These are phyloP conservation scores for Pteropus alecto DNA, from an alignment of 2,113 vertebrate genomes.

Conservation along the genomic window DNA sequence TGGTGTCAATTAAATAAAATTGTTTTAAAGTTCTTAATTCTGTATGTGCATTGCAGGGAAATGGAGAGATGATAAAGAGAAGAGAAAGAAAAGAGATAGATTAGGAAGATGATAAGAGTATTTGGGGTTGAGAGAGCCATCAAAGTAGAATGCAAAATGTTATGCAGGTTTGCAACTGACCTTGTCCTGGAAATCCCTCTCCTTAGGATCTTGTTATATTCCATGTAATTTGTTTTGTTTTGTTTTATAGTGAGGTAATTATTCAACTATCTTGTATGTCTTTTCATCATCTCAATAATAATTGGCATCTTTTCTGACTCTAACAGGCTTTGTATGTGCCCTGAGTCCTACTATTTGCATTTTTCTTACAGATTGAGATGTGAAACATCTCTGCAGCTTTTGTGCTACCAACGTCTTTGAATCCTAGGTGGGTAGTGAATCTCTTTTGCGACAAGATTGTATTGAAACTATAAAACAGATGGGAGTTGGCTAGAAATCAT, in stretches of 20 bases:
- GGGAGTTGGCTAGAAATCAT: slow-evolving; percentile 66
- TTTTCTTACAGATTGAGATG: slow-evolving; percentile 45
- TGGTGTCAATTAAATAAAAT: background rate
- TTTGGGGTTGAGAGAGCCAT: background rate
- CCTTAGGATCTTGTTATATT: background rate
- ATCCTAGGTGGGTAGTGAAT: slow-evolving; percentile 55
- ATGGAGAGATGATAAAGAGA: background rate
- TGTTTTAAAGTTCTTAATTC: background rate
- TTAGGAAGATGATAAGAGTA: background rate
- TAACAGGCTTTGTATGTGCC: background rate
- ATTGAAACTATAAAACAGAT: slow-evolving; percentile 65
- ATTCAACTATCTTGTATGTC: background rate
- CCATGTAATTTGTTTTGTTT: background rate
- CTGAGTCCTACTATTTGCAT: background rate
- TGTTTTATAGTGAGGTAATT: background rate
- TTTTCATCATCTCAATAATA: background rate
- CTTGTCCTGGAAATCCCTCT: background rate
- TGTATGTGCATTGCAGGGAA: background rate
- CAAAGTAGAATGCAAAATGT: background rate
- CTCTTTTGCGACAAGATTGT: slow-evolving; percentile 61
- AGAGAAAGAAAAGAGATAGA: background rate
- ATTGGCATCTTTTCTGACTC: background rate
- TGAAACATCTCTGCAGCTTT: slow-evolving; percentile 19
- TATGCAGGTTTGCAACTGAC: background rate
- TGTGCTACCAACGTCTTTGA: background rate